Base-by-base conservation (phyloP, 1,140 invertebrate species). In the Thereuonema tuberculata region DNA sequence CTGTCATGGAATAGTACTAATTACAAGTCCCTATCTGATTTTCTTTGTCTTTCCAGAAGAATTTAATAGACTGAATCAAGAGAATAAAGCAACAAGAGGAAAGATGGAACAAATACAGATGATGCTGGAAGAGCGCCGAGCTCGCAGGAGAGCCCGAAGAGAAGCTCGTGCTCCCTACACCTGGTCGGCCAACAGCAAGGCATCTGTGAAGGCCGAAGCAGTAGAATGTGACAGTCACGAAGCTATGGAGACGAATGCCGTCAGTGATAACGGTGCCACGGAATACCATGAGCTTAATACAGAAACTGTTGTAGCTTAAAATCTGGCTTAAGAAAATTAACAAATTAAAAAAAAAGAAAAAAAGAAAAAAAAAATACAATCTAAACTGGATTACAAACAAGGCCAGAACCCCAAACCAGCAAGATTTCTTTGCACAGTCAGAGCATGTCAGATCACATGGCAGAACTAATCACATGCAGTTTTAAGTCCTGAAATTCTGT, bases 91-190 rank as follows among this genome's bases (percentile, higher is more conserved):
- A 62, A 87, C 86, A 2, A 84, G 87, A 64, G 84, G 84, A 47
- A 94, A 93, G 72, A 80, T 93, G 73, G 84, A 89, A 68, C 85
- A 87, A 57, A 75, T 93, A 17, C 82, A 87, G 61, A 76, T 88
- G 24, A 86, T 93, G 28, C 87, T 94, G 86, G 87, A 89, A 65
- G 87, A 93, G 70, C 81, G 86, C 65, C 82, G 88, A 56, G 85
- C 87, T 61, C 79, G 86, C 58, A 80, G 89, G 29, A 82, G 84
- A 69, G 87, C 85, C 2, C 79, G 88, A 59, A 83, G 89, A 65
- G 78, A 87, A 56, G 76, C 75, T 3, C 83, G 85, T 63, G 74
- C 82, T 12, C 86, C 86, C 1, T 89, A 89, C 67, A 58, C 63
- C 23, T 61, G 66, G 61, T 61, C 63, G n/a, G 29, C 62, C 21